Conservation (phyloP, 2,888 invertebrate species). For the Cephus runcator region DNA sequence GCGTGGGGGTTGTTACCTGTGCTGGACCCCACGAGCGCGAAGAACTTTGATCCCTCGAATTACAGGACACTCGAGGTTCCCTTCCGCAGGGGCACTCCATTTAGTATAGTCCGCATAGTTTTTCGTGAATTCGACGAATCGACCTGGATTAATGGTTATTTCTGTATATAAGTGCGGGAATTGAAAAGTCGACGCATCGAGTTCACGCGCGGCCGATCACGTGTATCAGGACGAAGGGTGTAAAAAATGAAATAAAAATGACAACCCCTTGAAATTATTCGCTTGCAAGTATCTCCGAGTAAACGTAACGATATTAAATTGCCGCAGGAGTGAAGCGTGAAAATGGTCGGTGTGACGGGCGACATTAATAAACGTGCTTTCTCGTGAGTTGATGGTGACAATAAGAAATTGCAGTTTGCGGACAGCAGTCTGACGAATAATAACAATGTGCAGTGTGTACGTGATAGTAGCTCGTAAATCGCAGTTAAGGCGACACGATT, state of each 20-base stretch:
- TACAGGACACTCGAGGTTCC: background rate
- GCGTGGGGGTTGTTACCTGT: conserved; percentile 48
- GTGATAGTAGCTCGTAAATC: background rate
- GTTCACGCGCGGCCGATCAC: background rate
- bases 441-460: conserved; percentile 22
- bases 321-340: background rate
- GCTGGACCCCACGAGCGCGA: background rate
- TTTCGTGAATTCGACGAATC: background rate
- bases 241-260: background rate
- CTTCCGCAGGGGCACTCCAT: background rate
- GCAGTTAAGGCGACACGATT: background rate
- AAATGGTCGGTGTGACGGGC: background rate
- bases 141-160: background rate
- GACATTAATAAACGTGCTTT: background rate
- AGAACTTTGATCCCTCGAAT: background rate
- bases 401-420: conserved; percentile 31
- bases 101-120: background rate
- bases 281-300: background rate
- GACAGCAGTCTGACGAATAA: conserved; percentile 29
- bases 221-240: background rate
- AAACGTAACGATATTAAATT: background rate
- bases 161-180: background rate
- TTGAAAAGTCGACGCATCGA: background rate
- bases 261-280: background rate
- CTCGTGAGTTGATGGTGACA: conserved; percentile 10